Evolutionary conservation across 2,888 invertebrate genomes (phyloP).

Genomic region (Oligia fasciuncula): DNA sequence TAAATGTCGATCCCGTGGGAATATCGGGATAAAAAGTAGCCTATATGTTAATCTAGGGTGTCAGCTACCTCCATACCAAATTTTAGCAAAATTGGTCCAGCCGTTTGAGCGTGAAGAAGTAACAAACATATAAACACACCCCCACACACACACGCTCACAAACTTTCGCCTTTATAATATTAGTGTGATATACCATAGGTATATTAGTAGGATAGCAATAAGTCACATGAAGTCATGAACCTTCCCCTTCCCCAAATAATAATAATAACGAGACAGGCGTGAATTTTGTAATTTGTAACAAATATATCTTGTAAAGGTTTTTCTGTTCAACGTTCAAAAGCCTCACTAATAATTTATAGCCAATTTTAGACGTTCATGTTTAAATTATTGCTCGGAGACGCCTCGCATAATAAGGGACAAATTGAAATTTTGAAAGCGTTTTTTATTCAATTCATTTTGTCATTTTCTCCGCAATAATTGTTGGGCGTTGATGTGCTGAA

Average conservation of each 20-base stretch:
- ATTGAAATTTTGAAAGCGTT: conserved; percentile 60
- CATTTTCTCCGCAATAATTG: conserved; percentile 17
- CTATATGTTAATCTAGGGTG: too few species aligned
- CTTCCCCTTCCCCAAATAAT: neutral
- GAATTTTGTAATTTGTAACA: conserved; percentile 10
- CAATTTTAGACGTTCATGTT: conserved; percentile 65
- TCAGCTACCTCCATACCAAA: too few species aligned
- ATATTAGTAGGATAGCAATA: neutral
- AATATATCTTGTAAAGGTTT: conserved; percentile 32
- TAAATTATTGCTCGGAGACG: conserved; percentile 60
- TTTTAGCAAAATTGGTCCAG: too few species aligned
- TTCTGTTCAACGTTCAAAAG: conserved; percentile 35
- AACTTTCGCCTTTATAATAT: too few species aligned
- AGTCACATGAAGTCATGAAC: neutral
- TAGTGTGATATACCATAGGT: too few species aligned
- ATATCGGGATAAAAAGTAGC: too few species aligned
- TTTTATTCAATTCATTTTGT: conserved; percentile 47
- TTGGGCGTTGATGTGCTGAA: conserved; percentile 17
- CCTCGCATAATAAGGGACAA: conserved; percentile 53
- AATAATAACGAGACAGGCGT: too few species aligned
- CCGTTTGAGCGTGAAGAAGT: too few species aligned
- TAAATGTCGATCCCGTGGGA: too few species aligned
- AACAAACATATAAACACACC: too few species aligned
- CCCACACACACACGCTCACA: too few species aligned
- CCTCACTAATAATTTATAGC: conserved; percentile 60